Conservation (phyloP, 2,797 vertebrate species). For the Myotis daubentonii region DNA sequence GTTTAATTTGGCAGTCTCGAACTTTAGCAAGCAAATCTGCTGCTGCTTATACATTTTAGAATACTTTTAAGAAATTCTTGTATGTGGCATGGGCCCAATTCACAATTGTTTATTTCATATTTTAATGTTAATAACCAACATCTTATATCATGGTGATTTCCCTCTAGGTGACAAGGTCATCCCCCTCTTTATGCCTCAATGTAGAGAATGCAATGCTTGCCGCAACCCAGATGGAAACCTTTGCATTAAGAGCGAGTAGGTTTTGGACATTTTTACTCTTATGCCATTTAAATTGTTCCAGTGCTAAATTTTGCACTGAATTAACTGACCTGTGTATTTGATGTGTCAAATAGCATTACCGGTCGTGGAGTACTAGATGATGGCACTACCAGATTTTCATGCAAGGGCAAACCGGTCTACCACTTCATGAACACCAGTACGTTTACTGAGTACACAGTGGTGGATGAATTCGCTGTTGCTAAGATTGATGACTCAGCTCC, state of each 20-base stretch:
- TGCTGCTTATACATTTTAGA: neutral
- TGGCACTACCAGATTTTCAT: conserved; percentile 85
- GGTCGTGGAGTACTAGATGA: conserved; percentile 80
- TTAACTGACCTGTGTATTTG: neutral
- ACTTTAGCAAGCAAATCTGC: neutral
- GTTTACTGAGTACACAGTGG: conserved; percentile 88
- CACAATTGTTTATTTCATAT: neutral
- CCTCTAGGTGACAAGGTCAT: conserved; percentile 85
- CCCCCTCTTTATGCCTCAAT: conserved; percentile 83
- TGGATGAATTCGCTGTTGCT: conserved; percentile 81
- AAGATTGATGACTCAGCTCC: conserved; percentile 86
- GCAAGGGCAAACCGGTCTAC: conserved; percentile 85
- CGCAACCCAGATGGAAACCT: conserved; percentile 75
- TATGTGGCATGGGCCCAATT: neutral
- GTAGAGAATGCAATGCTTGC: conserved; percentile 81
- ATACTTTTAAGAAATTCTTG: neutral
- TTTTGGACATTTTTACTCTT: conserved; percentile 47
- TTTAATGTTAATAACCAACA: neutral
- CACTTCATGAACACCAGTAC: conserved; percentile 85
- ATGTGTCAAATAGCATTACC: neutral
- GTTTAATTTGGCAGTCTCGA: neutral
- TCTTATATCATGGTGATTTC: neutral
- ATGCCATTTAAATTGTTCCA: neutral
- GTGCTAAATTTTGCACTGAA: neutral
- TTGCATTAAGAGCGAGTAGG: conserved; percentile 80